Base-by-base conservation (phyloP, 1,140 invertebrate species). In the Nautilus pompilius region DNA sequence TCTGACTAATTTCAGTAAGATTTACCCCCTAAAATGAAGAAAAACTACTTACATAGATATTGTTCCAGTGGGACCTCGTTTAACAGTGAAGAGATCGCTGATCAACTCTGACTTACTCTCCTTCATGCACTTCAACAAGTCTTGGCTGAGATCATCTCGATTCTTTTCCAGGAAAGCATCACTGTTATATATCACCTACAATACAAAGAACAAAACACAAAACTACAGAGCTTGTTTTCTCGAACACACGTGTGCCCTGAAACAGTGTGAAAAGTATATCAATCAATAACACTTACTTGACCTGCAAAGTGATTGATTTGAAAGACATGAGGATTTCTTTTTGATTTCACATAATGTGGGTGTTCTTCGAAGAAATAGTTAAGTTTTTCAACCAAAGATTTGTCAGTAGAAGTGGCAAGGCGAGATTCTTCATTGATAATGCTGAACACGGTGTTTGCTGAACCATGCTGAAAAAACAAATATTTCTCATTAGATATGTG, bases 371-470 rank as follows among this genome's bases (percentile, higher is more conserved):
- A 70, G 17, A 54, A 66, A 0, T 65, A 24, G 86, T 91, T 93
- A 87, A 99, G 87, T 84, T 97, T 98, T 77, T 95, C 92, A 78
- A 93, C 76, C 85, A 98, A 95, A 75, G 93, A 96, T 85, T 90
- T 90, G 82, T 99, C 95, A 70, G 94, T 62, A 8, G 69, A 68
- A 29, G 74, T 69, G 10, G 65, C 64, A 13, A 77, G 24, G 24
- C 62, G 70, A 5, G 73, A 72, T 46, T 76, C 68, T 58, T 80
- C 73, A 65, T 80, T 72, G 20, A 80, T 68, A n/a, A 72, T 56
- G 6, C 45, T 46, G 22, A 75, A 61, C 10, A 79, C 60, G n/a
- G n/a, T n/a, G n/a, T n/a, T n/a, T n/a, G n/a, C n/a, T n/a, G n/a
- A n/a, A n/a, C n/a, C n/a, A n/a, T n/a, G n/a, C n/a, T n/a, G n/a